These are phyloP conservation scores for Tortricodes alternella DNA, from an alignment of 2,888 invertebrate species.

Conservation along the genomic window DNA sequence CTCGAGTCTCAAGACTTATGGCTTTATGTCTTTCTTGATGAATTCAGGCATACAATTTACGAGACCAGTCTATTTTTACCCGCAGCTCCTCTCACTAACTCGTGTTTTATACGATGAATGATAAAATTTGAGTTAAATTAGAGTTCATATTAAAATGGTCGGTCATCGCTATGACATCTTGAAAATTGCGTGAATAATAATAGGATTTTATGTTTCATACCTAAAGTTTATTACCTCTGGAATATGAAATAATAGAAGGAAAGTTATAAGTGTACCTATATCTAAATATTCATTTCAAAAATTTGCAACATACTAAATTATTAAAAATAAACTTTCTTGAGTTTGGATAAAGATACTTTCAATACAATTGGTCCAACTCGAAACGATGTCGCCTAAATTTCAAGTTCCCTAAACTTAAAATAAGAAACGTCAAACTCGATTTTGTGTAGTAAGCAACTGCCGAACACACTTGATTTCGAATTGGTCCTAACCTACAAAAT, in stretches of 20 bases:
- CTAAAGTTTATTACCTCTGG: constrained; percentile 24
- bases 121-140: constrained; percentile 20
- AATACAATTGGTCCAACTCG: too few relatives aligned
- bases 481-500: too few relatives aligned
- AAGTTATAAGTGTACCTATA: background rate
- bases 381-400: too few relatives aligned
- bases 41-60: constrained; percentile 52
- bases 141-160: constrained; percentile 21
- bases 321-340: background rate
- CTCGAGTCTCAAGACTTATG: constrained; percentile 61
- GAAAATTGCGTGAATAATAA: constrained; percentile 30
- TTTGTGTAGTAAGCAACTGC: too few relatives aligned
- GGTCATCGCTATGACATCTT: constrained; percentile 2
- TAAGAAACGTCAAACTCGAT: too few relatives aligned
- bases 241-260: constrained; percentile 10
- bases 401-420: too few relatives aligned
- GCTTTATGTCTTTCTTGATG: constrained; percentile 66
- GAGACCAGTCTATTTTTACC: constrained; percentile 28
- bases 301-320: too few relatives aligned
- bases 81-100: constrained; percentile 9
- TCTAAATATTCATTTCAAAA: too few relatives aligned
- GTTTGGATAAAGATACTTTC: too few relatives aligned
- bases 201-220: constrained; percentile 28
- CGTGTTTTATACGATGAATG: constrained; percentile 11
- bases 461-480: too few relatives aligned